Conservation (phyloP, 2,888 invertebrate species). For the Psylliodes chrysocephalus region DNA sequence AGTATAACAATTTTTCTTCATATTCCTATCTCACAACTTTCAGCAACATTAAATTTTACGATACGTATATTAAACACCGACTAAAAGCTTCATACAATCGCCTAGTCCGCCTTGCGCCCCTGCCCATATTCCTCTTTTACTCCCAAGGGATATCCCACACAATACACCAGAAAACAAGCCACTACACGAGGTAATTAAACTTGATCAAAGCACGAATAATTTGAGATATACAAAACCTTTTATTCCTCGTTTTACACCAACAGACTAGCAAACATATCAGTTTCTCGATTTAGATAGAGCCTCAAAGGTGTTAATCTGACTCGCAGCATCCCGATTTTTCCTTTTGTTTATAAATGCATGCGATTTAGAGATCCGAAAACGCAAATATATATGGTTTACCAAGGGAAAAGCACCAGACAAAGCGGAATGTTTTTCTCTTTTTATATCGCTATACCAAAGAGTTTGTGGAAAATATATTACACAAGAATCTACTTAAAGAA, state of each 20-base stretch:
- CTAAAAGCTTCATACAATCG: conserved; percentile 1
- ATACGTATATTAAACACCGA: neutral
- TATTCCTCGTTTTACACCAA: conserved; percentile 9
- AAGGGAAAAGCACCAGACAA: neutral
- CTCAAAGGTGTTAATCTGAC: neutral
- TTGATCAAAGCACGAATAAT: conserved; percentile 18
- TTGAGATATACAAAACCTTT: conserved; percentile 21
- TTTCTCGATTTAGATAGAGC: neutral
- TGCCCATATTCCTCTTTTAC: conserved; percentile 13
- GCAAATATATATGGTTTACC: neutral
- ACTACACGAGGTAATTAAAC: conserved; percentile 25
- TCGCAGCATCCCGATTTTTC: no score
- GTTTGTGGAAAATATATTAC: no score
- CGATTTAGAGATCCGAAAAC: neutral
- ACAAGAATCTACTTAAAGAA: no score
- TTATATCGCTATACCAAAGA: no score
- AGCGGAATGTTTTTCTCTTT: no score
- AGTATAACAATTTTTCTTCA: neutral
- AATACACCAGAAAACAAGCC: conserved; percentile 20
- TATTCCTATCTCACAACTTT: neutral
- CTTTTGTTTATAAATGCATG: neutral
- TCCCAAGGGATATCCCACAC: conserved; percentile 20
- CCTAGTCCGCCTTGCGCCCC: conserved; percentile 2
- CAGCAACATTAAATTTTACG: conserved; percentile 2
- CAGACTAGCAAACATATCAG: conserved; percentile 5